Evolutionary conservation across 2,797 vertebrate species (phyloP), one percentile per base, ranked within the genome.

Genomic region (Chelmon rostratus): DNA sequence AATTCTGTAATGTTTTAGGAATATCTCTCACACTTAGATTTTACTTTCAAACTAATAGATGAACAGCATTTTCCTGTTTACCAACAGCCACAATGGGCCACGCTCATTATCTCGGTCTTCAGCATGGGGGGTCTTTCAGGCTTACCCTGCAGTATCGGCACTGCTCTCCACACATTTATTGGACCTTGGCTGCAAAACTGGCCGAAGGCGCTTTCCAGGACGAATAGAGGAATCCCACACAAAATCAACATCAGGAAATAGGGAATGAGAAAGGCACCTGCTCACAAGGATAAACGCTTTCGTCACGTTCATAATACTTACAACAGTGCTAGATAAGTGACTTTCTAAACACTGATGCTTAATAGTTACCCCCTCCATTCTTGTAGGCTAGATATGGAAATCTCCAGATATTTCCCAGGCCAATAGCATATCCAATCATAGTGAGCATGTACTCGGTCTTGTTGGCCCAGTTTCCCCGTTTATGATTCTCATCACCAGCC

Each of bases 351-450:
- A 7, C 16, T 42, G 1, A 65, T 18, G 25, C 1, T 8, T 65
- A 57, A 54, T 9, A 66, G 28, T 71, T 92, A 99, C 98, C 98
- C 90, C 98, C 98, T 62, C 98, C 98, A 1, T 99, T 97, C 91
- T 96, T 97, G 91, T 97, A 99, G 40, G 97, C 95, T 86, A 99
- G 90, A 86, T 98, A 99, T 1, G 98, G 98, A 88, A 99, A 99
- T 62, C 98, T 94, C 98, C 98, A 99, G 40, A 99, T 96, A 31
- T 99, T 99, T 64, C 98, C 98, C 62, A 99, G 91, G 56, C 98
- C 98, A 28, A 99, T 97, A 6, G 98, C 98, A 0, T 98, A 98
- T 82, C 98, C 98, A 25, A 99, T 94, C 94, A 97, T 95, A 70
- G 98, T 99, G 2, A 99, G 95, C 54, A 99, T 93, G 81, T 99